phyloP scores from a whole-genome alignment of 2,113 vertebrate species.

The Pseudonaja textilis region DNA sequence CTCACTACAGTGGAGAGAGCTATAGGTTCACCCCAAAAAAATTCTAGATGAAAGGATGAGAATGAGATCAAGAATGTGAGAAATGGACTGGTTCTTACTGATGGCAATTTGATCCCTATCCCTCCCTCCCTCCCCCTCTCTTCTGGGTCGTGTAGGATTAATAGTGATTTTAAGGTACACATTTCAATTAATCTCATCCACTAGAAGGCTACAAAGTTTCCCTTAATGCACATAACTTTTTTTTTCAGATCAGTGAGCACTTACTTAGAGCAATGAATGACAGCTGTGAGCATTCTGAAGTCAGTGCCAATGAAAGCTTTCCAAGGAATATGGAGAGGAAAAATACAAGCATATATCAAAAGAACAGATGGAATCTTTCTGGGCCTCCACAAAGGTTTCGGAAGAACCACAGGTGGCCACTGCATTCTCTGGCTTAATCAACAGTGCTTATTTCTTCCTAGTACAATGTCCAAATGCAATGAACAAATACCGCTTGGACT shows the following conservation, averaged over 20 bases:
- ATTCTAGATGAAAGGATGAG: background rate
- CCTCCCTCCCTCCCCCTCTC: too few relatives aligned
- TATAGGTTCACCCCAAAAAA: background rate
- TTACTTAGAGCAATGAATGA: slow-evolving; percentile 19
- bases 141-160: background rate
- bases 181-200: background rate
- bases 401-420: slow-evolving; percentile 5
- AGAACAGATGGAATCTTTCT: slow-evolving; percentile 9
- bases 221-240: background rate
- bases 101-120: background rate
- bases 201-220: slow-evolving; percentile 1
- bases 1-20: background rate
- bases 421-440: background rate
- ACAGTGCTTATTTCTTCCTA: background rate
- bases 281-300: slow-evolving; percentile 9
- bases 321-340: background rate
- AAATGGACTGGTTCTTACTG: background rate
- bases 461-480: background rate
- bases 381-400: background rate
- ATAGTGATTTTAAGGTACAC: slow-evolving; percentile 10
- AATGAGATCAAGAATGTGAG: background rate
- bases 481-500: background rate
- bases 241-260: background rate
- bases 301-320: slow-evolving; percentile 1
- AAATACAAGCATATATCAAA: background rate